These are phyloP conservation scores for Ondatra zibethicus DNA, from an alignment of 2,113 vertebrate species.

Conservation along the genomic window DNA sequence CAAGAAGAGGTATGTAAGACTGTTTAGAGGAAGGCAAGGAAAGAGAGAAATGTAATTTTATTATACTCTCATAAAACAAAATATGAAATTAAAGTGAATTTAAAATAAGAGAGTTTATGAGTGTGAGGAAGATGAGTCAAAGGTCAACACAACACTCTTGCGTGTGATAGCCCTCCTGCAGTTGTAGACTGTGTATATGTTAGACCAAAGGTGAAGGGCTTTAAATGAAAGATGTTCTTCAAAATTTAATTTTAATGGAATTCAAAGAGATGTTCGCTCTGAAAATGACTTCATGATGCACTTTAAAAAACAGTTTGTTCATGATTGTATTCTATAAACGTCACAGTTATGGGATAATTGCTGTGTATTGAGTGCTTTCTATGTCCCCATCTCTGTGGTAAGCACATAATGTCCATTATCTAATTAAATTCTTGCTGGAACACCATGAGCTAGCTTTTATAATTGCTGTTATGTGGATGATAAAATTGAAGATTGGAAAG, in stretches of 20 bases:
- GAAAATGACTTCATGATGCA: slow-evolving; percentile 37
- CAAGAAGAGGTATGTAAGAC: fast-evolving
- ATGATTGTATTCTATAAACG: slow-evolving; percentile 47
- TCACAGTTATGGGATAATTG: slow-evolving; percentile 57
- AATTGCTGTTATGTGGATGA: slow-evolving; percentile 49
- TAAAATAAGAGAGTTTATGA: neutral
- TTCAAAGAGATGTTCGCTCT: slow-evolving; percentile 45
- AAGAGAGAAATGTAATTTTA: neutral
- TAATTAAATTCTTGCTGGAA: slow-evolving; percentile 58
- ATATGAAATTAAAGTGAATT: neutral
- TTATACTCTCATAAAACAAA: neutral
- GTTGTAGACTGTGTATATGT: neutral
- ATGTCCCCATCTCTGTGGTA: slow-evolving; percentile 12
- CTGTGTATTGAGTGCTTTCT: slow-evolving; percentile 33
- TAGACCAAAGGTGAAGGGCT: slow-evolving; percentile 6
- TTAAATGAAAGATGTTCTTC: slow-evolving; percentile 10
- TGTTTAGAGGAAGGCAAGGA: neutral
- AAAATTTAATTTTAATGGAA: slow-evolving; percentile 45
- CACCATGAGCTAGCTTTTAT: slow-evolving; percentile 49
- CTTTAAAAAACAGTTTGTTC: slow-evolving; percentile 56
- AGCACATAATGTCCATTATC: slow-evolving; percentile 60
- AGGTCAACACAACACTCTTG: neutral
- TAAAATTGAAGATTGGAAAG: slow-evolving; percentile 38
- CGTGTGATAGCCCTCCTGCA: neutral
- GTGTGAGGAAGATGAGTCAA: neutral